Evolutionary conservation across 2,888 invertebrate genomes (phyloP).

Genomic region (Drosophila bunnanda): DNA sequence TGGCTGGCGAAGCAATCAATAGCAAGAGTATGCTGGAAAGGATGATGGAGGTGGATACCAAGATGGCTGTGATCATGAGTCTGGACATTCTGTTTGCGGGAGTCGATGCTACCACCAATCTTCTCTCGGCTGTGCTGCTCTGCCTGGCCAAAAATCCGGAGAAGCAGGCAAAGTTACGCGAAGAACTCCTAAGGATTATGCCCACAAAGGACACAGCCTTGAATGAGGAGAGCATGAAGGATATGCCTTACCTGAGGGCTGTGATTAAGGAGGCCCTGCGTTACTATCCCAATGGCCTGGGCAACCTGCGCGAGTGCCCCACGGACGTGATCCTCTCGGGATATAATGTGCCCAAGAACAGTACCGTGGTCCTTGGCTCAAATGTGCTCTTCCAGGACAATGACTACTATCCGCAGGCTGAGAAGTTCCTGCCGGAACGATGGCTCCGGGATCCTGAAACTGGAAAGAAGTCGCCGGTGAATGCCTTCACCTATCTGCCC

Average conservation of each 20-base stretch:
- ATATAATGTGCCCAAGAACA: conserved; percentile 87
- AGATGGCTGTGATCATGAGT: conserved; percentile 86
- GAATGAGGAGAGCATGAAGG: conserved; percentile 84
- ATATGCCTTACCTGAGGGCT: conserved; percentile 88
- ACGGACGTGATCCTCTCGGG: conserved; percentile 87
- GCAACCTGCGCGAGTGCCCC: conserved; percentile 86
- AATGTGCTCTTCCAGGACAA: conserved; percentile 86
- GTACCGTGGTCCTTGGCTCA: conserved; percentile 89
- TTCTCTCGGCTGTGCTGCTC: conserved; percentile 86
- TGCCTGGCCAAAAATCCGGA: conserved; percentile 87
- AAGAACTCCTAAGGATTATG: conserved; percentile 86
- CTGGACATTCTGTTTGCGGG: conserved; percentile 87
- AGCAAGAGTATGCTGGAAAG: conserved; percentile 86
- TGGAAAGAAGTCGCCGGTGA: conserved; percentile 46
- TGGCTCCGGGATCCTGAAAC: conserved; percentile 86
- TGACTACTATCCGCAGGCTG: conserved; percentile 87
- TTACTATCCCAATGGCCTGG: conserved; percentile 87
- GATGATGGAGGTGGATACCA: conserved; percentile 85
- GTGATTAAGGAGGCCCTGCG: conserved; percentile 90
- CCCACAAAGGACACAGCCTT: conserved; percentile 84
- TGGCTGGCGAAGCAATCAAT: conserved; percentile 57
- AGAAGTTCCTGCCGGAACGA: conserved; percentile 89
- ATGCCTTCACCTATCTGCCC: conserved; percentile 87
- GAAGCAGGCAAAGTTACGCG: conserved; percentile 87
- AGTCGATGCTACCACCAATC: conserved; percentile 86